Evolutionary conservation across 2,888 invertebrate genomes (phyloP).

Genomic region (Lithophane leautieri): DNA sequence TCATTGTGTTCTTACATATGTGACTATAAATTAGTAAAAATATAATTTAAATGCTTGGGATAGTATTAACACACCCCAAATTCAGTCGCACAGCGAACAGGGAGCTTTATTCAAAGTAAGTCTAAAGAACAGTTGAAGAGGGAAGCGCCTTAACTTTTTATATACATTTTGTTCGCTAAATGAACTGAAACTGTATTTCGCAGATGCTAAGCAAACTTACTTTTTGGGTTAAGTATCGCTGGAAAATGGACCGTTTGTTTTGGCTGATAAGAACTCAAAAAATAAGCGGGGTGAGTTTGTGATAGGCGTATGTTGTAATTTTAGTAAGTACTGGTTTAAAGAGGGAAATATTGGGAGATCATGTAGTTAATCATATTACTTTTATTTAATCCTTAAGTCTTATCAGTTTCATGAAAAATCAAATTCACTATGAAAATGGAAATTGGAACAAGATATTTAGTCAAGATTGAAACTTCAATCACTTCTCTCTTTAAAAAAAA

Average conservation of each 20-base stretch:
- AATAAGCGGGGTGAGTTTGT: slow-evolving; percentile 2
- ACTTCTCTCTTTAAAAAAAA: background rate
- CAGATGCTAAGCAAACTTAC: slow-evolving; percentile 80
- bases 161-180: slow-evolving; percentile 87
- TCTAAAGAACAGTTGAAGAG: slow-evolving; percentile 84
- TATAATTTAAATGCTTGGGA: background rate
- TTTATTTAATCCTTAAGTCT: background rate
- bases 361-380: background rate
- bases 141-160: slow-evolving; percentile 87
- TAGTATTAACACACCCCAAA: background rate
- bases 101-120: slow-evolving; percentile 84
- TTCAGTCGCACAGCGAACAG: slow-evolving; percentile 69
- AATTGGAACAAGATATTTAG: background rate
- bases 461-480: background rate
- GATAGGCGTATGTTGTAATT: background rate
- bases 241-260: slow-evolving; percentile 49
- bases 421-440: background rate
- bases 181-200: slow-evolving; percentile 87
- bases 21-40: background rate
- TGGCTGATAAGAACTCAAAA: slow-evolving; percentile 15
- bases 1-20: background rate
- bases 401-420: background rate
- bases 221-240: slow-evolving; percentile 61
- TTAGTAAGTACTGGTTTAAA: background rate
- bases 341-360: background rate